Percentiles rank a stretch among this genome's conserved stretches.
Evolutionary conservation across 2,113 vertebrate genomes (phyloP).

Genomic region (Chionis minor): DNA sequence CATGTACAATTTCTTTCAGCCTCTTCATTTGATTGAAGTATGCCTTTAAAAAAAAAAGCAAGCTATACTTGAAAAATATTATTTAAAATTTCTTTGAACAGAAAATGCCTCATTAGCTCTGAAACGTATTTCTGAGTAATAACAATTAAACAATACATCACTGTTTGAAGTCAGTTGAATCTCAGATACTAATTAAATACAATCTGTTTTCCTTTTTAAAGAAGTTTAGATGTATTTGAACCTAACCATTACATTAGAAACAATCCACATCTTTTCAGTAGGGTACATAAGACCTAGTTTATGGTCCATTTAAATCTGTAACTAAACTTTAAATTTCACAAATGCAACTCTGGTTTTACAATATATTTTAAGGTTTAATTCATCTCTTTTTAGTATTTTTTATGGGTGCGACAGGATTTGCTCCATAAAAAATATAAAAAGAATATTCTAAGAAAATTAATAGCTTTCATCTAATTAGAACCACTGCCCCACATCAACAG

Average conservation of each 20-base stretch:
- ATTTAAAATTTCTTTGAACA: slow-evolving; percentile 13
- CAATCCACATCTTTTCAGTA: neutral
- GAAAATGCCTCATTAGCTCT: neutral
- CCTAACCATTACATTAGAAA: neutral
- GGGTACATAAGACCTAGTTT: neutral
- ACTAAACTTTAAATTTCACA: neutral
- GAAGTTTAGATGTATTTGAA: neutral
- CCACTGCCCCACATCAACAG: neutral
- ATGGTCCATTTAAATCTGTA: neutral
- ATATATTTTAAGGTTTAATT: neutral
- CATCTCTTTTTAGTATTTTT: neutral
- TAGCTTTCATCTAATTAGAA: neutral
- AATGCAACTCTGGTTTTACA: neutral
- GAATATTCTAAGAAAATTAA: neutral
- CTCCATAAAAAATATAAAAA: neutral
- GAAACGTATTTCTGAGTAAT: neutral
- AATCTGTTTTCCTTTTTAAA: neutral
- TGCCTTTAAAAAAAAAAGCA: neutral
- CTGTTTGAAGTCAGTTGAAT: neutral
- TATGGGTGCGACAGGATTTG: neutral
- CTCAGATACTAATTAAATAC: neutral
- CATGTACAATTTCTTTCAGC: neutral
- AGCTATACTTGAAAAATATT: neutral
- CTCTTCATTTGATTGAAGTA: neutral
- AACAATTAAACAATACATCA: neutral